Percentiles rank a stretch among this genome's conserved stretches.
Evolutionary conservation across 1,140 invertebrate species (phyloP).

Genomic region (Temnothorax curvispinosus): DNA sequence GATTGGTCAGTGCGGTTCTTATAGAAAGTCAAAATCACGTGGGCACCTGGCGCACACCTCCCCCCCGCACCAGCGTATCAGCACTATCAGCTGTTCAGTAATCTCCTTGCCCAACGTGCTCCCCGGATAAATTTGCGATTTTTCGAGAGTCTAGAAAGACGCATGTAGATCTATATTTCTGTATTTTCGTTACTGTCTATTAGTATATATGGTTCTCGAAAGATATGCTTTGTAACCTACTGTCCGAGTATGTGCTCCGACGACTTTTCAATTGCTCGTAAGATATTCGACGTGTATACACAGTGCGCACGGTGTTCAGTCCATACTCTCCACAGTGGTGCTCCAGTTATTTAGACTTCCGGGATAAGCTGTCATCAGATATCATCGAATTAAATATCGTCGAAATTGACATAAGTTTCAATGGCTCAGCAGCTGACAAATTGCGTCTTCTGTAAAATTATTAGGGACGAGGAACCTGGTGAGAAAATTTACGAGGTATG

Average conservation of each 20-base stretch:
- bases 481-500: slow-evolving; percentile 85
- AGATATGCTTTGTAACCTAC: too few relatives aligned
- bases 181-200: not conserved
- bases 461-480: slow-evolving; percentile 86
- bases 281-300: not conserved
- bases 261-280: not conserved
- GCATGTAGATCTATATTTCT: not conserved
- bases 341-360: not conserved
- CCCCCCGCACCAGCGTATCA: too few relatives aligned
- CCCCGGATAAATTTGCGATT: not conserved
- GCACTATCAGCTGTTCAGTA: too few relatives aligned
- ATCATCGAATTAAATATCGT: not conserved
- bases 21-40: too few relatives aligned
- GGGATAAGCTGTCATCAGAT: not conserved
- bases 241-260: not conserved
- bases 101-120: not conserved
- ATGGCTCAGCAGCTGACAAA: slow-evolving; percentile 64
- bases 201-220: not conserved
- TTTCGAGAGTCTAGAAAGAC: not conserved
- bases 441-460: slow-evolving; percentile 92
- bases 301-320: too few relatives aligned
- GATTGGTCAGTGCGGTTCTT: too few relatives aligned
- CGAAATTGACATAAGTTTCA: not conserved
- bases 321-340: too few relatives aligned
- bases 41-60: too few relatives aligned